A percentile compares a stretch with the other conserved stretches of the same genome.
These are phyloP conservation scores for Smittia sp. DNA, from an alignment of 2,888 invertebrate species.

Conservation along the genomic window DNA sequence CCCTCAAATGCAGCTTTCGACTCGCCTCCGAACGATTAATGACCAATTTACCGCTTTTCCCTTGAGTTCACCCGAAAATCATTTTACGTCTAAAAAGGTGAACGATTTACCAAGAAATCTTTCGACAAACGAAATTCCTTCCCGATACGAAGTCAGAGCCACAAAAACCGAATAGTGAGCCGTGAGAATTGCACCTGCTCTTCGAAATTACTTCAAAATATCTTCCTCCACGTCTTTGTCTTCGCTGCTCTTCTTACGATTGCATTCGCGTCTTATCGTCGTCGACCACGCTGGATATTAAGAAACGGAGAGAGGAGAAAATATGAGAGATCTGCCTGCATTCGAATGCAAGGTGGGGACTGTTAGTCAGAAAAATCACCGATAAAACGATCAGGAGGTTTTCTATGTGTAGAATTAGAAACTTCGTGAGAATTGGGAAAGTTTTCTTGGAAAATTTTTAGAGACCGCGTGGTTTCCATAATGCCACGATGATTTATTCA, in stretches of 20 bases:
- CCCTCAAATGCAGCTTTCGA: conserved; percentile 22
- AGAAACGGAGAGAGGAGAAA: too few relatives aligned
- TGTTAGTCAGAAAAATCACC: too few relatives aligned
- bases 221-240: conserved; percentile 18
- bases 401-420: too few relatives aligned
- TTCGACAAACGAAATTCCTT: neutral
- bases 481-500: too few relatives aligned
- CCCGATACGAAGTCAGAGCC: neutral
- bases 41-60: conserved; percentile 33
- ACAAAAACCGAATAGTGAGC: conserved; percentile 10
- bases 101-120: neutral
- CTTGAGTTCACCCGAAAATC: neutral
- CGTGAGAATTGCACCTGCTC: conserved; percentile 41
- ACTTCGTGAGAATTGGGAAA: too few relatives aligned
- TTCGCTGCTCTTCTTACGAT: neutral
- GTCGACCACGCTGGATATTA: too few relatives aligned
- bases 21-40: conserved; percentile 38
- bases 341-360: too few relatives aligned
- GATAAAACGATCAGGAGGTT: too few relatives aligned
- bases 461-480: too few relatives aligned
- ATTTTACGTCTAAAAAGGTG: conserved; percentile 30
- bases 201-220: conserved; percentile 22
- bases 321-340: too few relatives aligned
- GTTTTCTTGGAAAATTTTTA: too few relatives aligned
- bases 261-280: conserved; percentile 23